Evolutionary conservation across 1,140 invertebrate genomes (phyloP), one percentile per base, ranked within the genome.

Genomic region (Vollenhovia emeryi): DNA sequence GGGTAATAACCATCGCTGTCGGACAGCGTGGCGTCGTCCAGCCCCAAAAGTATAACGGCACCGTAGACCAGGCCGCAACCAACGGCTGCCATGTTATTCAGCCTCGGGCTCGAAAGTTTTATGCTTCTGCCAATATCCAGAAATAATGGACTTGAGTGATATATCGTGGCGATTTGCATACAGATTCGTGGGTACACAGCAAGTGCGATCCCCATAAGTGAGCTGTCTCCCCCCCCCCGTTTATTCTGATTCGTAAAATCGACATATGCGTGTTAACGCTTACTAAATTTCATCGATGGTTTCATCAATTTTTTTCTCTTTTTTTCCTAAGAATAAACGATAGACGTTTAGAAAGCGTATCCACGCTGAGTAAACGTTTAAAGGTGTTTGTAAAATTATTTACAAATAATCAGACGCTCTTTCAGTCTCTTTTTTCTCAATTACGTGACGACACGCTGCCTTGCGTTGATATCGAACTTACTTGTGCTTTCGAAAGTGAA

Each of bases 11-110:
- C 95, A 62, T 96, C 95, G 11, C 96, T 95, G 74, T 96, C 94
- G 15, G 96, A 96, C 45, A 98, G 92, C 18, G 96, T 97, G n/a
- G 97, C 96, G 91, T 98, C 97, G 94, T 98, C 98, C 50, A 98
- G 94, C n/a, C 98, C 98, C 66, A 98, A 95, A 64, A 99, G 95
- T 84, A 99, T 98, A 45, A 99, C 98, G 64, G 98, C 98, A 15
- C 97, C 96, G 95, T 99, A 99, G 7, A 99, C 98, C 80, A 99
- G 95, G 86, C 99, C 97, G 91, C 98, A 99, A 27, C 99, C 99
- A 62, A 98, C 96, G 62, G 99, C 98, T 15, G 99, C 99, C 93
- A 99, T 97, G 95, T 99, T 99, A 95, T 99, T 99, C 86, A 99
- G 96, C 92, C 98, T 97, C 7, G 99, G 99, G 93, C 98, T 99